Evolutionary conservation across 2,888 invertebrate species (phyloP), one percentile per base, ranked within the genome.

Genomic region (Ptychoptera albimana): DNA sequence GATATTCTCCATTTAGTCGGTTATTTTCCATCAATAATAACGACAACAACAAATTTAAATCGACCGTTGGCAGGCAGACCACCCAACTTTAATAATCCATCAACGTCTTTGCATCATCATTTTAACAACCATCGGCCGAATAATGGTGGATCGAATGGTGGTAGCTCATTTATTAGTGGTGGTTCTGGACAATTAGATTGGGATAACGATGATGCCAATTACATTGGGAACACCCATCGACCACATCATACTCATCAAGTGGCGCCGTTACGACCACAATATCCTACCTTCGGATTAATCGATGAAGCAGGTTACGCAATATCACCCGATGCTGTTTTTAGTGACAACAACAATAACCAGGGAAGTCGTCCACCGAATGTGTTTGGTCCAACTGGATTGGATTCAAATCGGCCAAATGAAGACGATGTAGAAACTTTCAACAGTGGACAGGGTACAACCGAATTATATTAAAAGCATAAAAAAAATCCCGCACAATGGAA

Each of bases 1-100:
- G 66, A 66, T 55, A 64, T 66, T 58, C 65, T 66, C 52, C 65
- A 66, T 54, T 60, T 66, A 56, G 60, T 64, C 54, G 66, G 66
- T 53, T 65, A 64, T 48, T 66, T 65, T 53, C 64, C 65, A 48
- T 39, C 44, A 43, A 23, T 39, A 42, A 43, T n/a, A 31, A 30
- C 41, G 14, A 32, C 39, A 31, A 31, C 41, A 14, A 39, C 35
- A 14, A 30, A 13, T 52, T 23, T 23, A 23, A 23, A 42, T 12
- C 42, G 42, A 34, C 42, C 42, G 16, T 14, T 30, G 8, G 23
- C 23, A 5, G 23, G 23, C 3, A 23, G 23, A 23, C 35, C 35
- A n/a, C 15, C 34, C 5, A 34, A 16, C 2, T 34, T 34, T 42
- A 40, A 40, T 15, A 42, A 42, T n/a, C 42, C 42, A 34, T 34